Percentiles rank a stretch among this genome's conserved stretches.
Evolutionary conservation across 2,888 invertebrate genomes (phyloP).

Genomic region (Euplagia quadripunctaria): DNA sequence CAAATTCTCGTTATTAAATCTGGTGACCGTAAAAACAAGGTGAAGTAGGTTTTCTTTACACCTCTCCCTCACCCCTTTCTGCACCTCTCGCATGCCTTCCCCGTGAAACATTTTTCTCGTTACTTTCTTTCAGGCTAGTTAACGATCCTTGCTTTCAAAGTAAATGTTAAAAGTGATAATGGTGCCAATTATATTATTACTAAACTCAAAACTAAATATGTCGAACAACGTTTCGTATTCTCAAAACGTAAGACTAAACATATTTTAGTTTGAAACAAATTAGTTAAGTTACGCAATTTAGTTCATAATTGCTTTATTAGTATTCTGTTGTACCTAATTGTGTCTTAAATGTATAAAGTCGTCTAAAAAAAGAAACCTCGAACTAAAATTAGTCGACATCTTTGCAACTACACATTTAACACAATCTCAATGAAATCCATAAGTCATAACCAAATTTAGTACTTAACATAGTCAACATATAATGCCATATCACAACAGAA

Average conservation of each 20-base stretch:
- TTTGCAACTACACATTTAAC: not conserved
- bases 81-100: not conserved
- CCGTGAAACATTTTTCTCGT: conserved; percentile 27
- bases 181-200: not conserved
- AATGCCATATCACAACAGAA: not conserved
- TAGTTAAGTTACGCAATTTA: not conserved
- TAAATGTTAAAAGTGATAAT: not conserved
- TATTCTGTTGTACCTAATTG: not conserved
- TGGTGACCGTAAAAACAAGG: conserved; percentile 56
- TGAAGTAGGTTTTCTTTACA: conserved; percentile 51
- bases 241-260: not conserved
- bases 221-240: not conserved
- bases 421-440: not conserved
- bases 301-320: conserved; percentile 1
- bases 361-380: not conserved
- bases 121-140: conserved; percentile 27
- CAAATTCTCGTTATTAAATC: conserved; percentile 55
- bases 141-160: conserved; percentile 3
- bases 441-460: not conserved
- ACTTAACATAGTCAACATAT: not conserved
- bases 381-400: not conserved
- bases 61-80: not conserved
- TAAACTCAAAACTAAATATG: not conserved
- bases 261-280: conserved; percentile 1
- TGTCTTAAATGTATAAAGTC: not conserved